Percentiles rank a stretch among this genome's conserved stretches.
Evolutionary conservation across 2,113 vertebrate genomes (phyloP).

Genomic region (Hystrix brachyura): DNA sequence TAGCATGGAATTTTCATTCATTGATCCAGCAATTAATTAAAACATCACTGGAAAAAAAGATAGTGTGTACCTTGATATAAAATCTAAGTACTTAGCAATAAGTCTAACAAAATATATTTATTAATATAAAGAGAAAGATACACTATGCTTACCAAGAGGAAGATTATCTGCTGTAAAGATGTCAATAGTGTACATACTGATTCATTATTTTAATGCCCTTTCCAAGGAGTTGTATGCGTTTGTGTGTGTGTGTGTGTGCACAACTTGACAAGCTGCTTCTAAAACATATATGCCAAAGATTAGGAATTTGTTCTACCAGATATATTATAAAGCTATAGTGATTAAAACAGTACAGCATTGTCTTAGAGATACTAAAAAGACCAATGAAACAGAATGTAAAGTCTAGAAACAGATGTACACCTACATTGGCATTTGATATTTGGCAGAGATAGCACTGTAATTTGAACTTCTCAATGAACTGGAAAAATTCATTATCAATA

Average conservation of each 20-base stretch:
- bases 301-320: neutral
- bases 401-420: neutral
- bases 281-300: neutral
- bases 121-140: neutral
- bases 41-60: neutral
- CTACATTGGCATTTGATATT: neutral
- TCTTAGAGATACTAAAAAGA: neutral
- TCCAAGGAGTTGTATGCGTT: neutral
- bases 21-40: neutral
- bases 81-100: neutral
- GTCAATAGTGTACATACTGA: neutral
- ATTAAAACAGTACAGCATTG: neutral
- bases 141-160: neutral
- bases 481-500: neutral
- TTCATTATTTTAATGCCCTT: neutral
- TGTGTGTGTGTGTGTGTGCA: neutral
- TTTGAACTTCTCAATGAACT: neutral
- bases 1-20: neutral
- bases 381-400: neutral
- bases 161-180: neutral
- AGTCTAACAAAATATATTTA: neutral
- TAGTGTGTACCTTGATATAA: neutral
- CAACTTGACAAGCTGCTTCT: neutral
- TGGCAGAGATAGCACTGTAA: neutral
- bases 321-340: neutral